Evolutionary conservation across 2,888 invertebrate species (phyloP).

Genomic region (Ormyrus nitidulus): DNA sequence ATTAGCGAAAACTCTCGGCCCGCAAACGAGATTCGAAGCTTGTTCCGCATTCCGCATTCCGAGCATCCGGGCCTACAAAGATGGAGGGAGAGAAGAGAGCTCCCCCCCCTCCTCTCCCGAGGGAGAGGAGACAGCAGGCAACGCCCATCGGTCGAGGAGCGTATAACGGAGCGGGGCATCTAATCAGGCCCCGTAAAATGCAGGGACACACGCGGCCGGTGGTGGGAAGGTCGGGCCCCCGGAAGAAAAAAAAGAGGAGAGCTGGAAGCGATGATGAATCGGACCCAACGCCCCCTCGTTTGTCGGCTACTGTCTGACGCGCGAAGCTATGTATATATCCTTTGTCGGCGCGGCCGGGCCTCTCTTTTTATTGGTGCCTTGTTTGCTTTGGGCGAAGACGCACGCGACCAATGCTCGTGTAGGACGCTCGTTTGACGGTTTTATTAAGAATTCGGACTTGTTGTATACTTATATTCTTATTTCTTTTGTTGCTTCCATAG

Average conservation of each 20-base stretch:
- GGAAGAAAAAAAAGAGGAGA: neutral
- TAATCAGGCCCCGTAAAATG: conserved; percentile 34
- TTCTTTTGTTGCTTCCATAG: too few relatives aligned
- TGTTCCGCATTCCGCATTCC: too few relatives aligned
- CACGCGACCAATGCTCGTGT: too few relatives aligned
- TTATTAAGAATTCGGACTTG: too few relatives aligned
- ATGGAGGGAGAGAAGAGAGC: neutral
- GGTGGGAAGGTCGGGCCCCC: neutral
- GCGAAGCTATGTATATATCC: too few relatives aligned
- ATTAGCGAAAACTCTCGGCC: conserved; percentile 18
- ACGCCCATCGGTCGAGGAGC: conserved; percentile 18
- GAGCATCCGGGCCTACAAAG: conserved; percentile 1
- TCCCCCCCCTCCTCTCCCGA: neutral
- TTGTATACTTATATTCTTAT: too few relatives aligned
- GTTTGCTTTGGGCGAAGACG: too few relatives aligned
- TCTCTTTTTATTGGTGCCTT: too few relatives aligned
- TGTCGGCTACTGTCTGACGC: neutral
- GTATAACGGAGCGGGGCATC: neutral
- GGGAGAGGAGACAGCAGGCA: neutral
- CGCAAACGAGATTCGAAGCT: neutral
- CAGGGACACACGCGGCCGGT: conserved; percentile 9
- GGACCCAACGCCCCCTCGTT: neutral
- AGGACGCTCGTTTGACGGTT: too few relatives aligned
- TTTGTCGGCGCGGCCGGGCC: too few relatives aligned
- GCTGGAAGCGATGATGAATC: conserved; percentile 26